Percentiles rank a stretch among this genome's conserved stretches.
Evolutionary conservation across 64 coral and sea anemone species (phyloP).

Genomic region (Catalaphyllia jardinei): DNA sequence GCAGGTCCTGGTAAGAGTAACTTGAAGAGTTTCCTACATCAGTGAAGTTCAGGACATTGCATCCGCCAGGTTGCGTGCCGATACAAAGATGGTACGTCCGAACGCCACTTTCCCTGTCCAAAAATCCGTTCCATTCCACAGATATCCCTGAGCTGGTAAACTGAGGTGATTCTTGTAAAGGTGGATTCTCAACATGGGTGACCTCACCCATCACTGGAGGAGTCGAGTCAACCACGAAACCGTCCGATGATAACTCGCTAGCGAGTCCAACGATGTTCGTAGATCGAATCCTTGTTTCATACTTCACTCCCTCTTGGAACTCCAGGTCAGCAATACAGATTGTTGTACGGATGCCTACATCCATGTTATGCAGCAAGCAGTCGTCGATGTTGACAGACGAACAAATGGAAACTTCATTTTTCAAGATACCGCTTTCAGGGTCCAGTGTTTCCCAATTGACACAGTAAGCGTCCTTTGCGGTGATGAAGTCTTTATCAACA

Average conservation of each 20-base stretch:
- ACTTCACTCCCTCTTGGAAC: slow-evolving; percentile 76
- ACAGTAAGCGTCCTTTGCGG: slow-evolving; percentile 72
- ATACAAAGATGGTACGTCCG: slow-evolving; percentile 71
- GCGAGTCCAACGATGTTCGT: slow-evolving; percentile 69
- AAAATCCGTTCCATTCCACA: slow-evolving; percentile 71
- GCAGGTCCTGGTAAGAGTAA: slow-evolving; percentile 1
- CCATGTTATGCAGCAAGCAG: slow-evolving; percentile 50
- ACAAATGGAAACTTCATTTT: slow-evolving; percentile 85
- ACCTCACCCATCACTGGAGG: slow-evolving; percentile 67
- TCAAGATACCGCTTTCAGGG: slow-evolving; percentile 61
- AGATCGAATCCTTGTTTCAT: slow-evolving; percentile 58
- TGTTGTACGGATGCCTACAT: slow-evolving; percentile 51
- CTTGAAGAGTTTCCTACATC: slow-evolving; percentile 38
- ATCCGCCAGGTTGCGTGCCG: slow-evolving; percentile 57
- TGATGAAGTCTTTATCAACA: slow-evolving; percentile 74
- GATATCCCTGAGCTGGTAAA: slow-evolving; percentile 62
- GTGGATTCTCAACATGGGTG: slow-evolving; percentile 42
- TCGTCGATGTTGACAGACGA: slow-evolving; percentile 46
- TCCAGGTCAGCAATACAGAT: slow-evolving; percentile 81
- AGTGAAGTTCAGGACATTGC: slow-evolving; percentile 61
- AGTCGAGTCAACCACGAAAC: slow-evolving; percentile 77
- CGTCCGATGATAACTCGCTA: slow-evolving; percentile 51
- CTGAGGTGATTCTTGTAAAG: not conserved
- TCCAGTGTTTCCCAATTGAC: slow-evolving; percentile 64
- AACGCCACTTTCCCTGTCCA: slow-evolving; percentile 77